Base-by-base conservation (phyloP, 2,113 vertebrate genomes). In the Tachuris rubrigastra region DNA sequence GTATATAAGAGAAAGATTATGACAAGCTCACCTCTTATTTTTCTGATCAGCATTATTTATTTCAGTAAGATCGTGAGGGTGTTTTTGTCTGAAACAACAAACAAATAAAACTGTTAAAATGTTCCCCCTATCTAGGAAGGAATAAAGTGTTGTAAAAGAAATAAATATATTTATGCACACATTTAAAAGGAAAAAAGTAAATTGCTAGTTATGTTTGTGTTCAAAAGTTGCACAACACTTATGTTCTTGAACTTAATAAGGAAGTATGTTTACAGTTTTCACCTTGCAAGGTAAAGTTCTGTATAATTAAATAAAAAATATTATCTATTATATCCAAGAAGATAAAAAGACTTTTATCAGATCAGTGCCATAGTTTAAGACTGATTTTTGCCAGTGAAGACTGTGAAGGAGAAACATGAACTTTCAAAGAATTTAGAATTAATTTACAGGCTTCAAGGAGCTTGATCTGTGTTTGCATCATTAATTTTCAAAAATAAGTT, bases 1-100 rank as follows among this genome's bases (percentile, higher is more conserved):
- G 3, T 19, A 7, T 41, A 22, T 46, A 69, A 56, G 2, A 17
- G 25, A 60, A 62, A 59, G 6, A 55, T 60, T 60, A 53, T 73
- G 22, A 56, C 65, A 96, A 85, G 31, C 95, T 97, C 88, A 50
- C 96, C 94, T 97, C 47, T 96, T 96, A 56, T 96, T 96, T 89
- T 96, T 92, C 90, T 93, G 81, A 35, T 67, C 35, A 76, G 46
- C 63, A 80, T 91, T 69, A 69, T 94, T 92, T 89, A 78, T 74
- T 89, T 95, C 88, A 85, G 27, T 85, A 72, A 94, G 56, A 71
- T 91, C 91, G 9, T 84, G 92, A 59, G 63, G n/a, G 41, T 91
- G 50, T 75, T 77, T 89, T 90, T n/a, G 62, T 60, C 97, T 96
- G 90, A 62, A 88, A 92, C 21, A 91, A 46, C 14, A 82, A 78